Conservation (phyloP, 2,888 invertebrate species). For the Rugalucina vietnamica region DNA sequence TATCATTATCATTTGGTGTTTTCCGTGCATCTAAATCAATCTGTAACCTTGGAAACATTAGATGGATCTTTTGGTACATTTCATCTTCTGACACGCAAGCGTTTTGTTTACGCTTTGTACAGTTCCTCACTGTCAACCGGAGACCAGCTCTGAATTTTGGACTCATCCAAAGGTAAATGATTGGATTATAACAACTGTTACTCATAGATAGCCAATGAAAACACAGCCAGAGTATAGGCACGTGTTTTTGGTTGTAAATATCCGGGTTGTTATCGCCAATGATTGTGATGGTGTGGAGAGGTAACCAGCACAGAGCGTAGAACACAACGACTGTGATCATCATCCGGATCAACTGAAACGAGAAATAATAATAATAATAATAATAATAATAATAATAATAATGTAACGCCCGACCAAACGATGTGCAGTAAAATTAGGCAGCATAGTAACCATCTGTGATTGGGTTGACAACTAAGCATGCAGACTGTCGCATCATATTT, state of each 20-base stretch:
- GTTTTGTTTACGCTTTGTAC: constrained; percentile 49
- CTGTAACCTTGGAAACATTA: constrained; percentile 42
- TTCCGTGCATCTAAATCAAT: constrained; percentile 23
- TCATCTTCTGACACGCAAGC: constrained; percentile 62
- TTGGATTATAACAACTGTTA: constrained; percentile 72
- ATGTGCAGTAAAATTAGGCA: too few relatives aligned
- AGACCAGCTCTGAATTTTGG: constrained; percentile 72
- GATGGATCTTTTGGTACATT: constrained; percentile 50
- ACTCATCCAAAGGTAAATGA: constrained; percentile 73
- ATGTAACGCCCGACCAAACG: too few relatives aligned
- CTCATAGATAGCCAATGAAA: constrained; percentile 74
- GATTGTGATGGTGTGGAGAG: constrained; percentile 67
- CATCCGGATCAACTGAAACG: constrained; percentile 71
- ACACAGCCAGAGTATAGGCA: constrained; percentile 68
- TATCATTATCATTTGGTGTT: constrained; percentile 22
- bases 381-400: neutral
- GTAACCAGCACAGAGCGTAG: constrained; percentile 74
- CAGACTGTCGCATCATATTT: too few relatives aligned
- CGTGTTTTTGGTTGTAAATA: constrained; percentile 66
- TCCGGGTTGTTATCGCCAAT: constrained; percentile 66
- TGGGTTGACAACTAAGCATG: too few relatives aligned
- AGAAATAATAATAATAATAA: neutral
- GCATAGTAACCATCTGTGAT: too few relatives aligned
- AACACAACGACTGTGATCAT: constrained; percentile 73
- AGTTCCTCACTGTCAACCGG: constrained; percentile 60